A percentile compares a stretch with the other conserved stretches of the same genome.
Evolutionary conservation across 2,113 vertebrate genomes (phyloP).

Genomic region (Candoia aspera): DNA sequence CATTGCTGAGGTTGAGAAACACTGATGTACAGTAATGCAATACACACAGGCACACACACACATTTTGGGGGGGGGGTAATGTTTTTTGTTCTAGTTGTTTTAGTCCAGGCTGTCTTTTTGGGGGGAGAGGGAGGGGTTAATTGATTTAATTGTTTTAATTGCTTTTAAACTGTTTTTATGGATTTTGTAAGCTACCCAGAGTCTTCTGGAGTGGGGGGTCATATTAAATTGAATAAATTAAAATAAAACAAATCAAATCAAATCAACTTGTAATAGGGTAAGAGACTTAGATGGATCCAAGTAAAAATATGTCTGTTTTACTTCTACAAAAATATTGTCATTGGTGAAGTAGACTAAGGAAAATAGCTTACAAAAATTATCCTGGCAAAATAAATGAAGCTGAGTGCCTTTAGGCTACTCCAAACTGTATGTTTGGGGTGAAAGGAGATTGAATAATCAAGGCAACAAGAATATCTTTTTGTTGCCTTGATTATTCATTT

Average conservation of each 20-base stretch:
- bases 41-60: too few relatives aligned
- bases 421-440: background rate
- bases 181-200: background rate
- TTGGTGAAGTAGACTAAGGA: slow-evolving; percentile 22
- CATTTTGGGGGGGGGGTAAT: background rate
- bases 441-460: too few relatives aligned
- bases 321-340: background rate
- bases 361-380: background rate
- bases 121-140: too few relatives aligned
- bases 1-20: too few relatives aligned
- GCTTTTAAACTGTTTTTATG: too few relatives aligned
- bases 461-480: background rate
- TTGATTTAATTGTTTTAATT: too few relatives aligned
- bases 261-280: background rate
- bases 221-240: background rate
- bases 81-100: background rate
- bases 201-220: background rate
- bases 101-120: background rate
- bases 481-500: background rate
- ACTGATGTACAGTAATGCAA: background rate
- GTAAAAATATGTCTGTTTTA: background rate
- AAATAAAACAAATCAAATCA: background rate
- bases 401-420: slow-evolving; percentile 23
- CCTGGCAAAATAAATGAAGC: slow-evolving; percentile 16
- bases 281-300: background rate